phyloP scores from a whole-genome alignment of 1,140 invertebrate species.

The Zaprionus inermis region DNA sequence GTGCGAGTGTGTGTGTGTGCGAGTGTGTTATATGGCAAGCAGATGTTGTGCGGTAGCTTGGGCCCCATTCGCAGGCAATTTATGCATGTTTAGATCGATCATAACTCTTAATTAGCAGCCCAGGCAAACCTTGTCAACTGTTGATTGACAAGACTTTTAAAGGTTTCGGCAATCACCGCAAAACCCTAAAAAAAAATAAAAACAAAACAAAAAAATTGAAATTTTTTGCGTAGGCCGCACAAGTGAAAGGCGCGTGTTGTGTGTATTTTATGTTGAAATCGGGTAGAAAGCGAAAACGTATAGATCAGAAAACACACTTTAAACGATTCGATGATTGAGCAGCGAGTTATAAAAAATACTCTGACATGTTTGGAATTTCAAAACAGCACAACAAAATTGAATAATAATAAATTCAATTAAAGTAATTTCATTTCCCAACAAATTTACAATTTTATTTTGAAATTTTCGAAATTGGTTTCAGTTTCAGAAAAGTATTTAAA shows the following conservation, averaged over 20 bases:
- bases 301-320: constrained; percentile 1
- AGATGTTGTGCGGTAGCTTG: constrained; percentile 44
- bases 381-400: background rate
- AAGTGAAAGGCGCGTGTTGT: constrained; percentile 64
- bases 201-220: constrained; percentile 30
- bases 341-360: background rate
- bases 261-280: constrained; percentile 18
- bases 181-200: constrained; percentile 12
- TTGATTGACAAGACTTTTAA: constrained; percentile 80
- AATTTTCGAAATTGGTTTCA: no score
- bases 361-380: background rate
- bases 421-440: no score
- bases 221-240: constrained; percentile 65
- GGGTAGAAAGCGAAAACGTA: constrained; percentile 22
- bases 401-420: no score
- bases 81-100: constrained; percentile 75
- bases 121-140: constrained; percentile 74
- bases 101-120: constrained; percentile 78
- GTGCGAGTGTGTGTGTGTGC: background rate
- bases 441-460: no score
- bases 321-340: background rate
- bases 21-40: constrained; percentile 41
- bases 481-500: no score
- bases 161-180: constrained; percentile 70
- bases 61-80: constrained; percentile 54